A percentile compares a stretch with the other conserved stretches of the same genome.
phyloP scores from a whole-genome alignment of 2,113 vertebrate genomes.

The Caranx ignobilis region DNA sequence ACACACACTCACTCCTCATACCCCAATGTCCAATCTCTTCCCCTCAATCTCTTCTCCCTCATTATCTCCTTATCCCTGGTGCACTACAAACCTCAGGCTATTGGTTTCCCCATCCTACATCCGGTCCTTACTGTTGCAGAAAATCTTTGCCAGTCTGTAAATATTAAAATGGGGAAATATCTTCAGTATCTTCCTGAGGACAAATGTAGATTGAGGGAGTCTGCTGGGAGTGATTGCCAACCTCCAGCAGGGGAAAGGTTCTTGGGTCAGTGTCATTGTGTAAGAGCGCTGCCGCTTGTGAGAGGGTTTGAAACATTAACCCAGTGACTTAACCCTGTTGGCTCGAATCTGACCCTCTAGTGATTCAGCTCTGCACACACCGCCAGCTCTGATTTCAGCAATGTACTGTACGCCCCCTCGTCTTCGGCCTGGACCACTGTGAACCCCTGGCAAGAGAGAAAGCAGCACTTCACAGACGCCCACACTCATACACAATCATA shows the following conservation, averaged over 20 bases:
- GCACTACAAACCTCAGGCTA: slow-evolving; percentile 2
- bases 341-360: slow-evolving; percentile 66
- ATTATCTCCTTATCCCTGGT: slow-evolving; percentile 29
- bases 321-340: slow-evolving; percentile 75
- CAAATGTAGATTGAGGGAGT: slow-evolving; percentile 11
- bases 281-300: slow-evolving; percentile 54
- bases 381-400: slow-evolving; percentile 69
- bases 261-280: slow-evolving; percentile 54
- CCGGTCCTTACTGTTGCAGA: neutral
- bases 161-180: neutral
- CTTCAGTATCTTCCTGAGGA: slow-evolving; percentile 19
- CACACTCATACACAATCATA: slow-evolving; percentile 42
- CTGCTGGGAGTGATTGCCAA: neutral
- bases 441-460: slow-evolving; percentile 24
- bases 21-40: slow-evolving; percentile 41
- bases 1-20: neutral
- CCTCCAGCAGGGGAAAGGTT: slow-evolving; percentile 33
- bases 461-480: slow-evolving; percentile 27
- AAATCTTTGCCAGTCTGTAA: neutral
- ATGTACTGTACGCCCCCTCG: slow-evolving; percentile 24
- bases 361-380: slow-evolving; percentile 63
- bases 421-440: neutral
- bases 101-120: slow-evolving; percentile 11
- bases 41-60: slow-evolving; percentile 27
- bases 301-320: slow-evolving; percentile 79